Conservation (phyloP, 2,113 vertebrate genomes). For the Oriolus oriolus region DNA sequence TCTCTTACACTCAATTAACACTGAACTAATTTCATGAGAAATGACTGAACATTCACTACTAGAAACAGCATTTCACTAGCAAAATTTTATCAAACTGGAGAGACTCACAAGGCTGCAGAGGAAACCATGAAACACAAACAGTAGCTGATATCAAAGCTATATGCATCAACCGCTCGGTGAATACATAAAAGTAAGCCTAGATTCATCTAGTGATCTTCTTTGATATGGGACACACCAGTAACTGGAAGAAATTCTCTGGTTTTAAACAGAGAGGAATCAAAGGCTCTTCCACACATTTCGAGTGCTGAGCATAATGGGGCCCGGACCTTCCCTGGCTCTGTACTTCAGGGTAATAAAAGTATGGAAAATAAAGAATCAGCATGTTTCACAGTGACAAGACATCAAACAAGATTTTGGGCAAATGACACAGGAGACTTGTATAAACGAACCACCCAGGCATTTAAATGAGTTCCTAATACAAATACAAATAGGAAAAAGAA, state of each 20-base stretch:
- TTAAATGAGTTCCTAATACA: background rate
- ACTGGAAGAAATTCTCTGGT: background rate
- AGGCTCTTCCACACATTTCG: accelerated
- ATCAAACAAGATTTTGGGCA: background rate
- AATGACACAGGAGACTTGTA: background rate
- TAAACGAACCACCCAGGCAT: background rate
- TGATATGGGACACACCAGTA: background rate
- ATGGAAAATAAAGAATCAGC: background rate
- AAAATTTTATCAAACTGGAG: background rate
- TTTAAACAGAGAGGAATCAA: background rate
- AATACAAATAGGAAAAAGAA: background rate
- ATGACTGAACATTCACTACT: background rate
- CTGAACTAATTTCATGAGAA: background rate
- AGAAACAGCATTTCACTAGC: background rate
- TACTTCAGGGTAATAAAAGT: background rate
- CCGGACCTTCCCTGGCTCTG: background rate
- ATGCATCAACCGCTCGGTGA: background rate
- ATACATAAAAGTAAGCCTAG: background rate
- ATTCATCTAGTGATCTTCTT: background rate
- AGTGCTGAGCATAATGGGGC: accelerated
- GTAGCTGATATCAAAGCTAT: background rate
- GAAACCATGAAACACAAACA: background rate
- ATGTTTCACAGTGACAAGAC: background rate
- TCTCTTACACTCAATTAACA: background rate
- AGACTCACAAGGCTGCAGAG: background rate